Base-by-base conservation (phyloP, 37 sponge, comb jelly and placozoan genomes). In the Crambe crambe region DNA sequence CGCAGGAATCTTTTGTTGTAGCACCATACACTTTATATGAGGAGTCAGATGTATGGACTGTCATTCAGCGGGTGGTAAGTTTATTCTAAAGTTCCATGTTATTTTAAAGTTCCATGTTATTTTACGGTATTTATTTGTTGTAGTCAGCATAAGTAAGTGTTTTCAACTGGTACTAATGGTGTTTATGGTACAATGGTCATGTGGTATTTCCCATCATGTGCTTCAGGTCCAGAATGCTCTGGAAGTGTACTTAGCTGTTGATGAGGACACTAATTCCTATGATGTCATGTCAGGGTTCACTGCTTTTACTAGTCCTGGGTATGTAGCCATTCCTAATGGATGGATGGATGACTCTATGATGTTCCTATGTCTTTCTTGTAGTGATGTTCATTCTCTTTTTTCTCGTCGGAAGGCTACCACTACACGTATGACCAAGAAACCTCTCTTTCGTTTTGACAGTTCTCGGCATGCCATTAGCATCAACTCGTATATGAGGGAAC, bases 391-490 rank as follows among this genome's bases (percentile, higher is more conserved):
- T 2, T 34, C 67, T 6, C 4, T 78, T 31, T 77, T 77, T 36
- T 9, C 80, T 34, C 58, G 36, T 3, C 39, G 60, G 51, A 83
- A 62, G 75, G 27, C 43, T 58, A 9, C 15, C 10, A 29, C 44
- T 6, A 47, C 56, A 0, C 62, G 69, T 9, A 66, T 58, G 69
- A 39, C 62, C n/a, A 86, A 73, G 71, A 81, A 85, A 56, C 81
- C 78, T 20, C 38, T 91, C 43, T 94, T 94, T 80, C 88, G 83
- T 2, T 88, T 94, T 59, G 91, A 94, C 59, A 77, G 76, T 54
- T 94, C 95, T 1, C 78, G 85, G 4, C 89, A 91, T 31, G 91
- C 95, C 57, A 81, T 94, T 47, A 91, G 86, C 40, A 71, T 94
- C 54, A 91, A 54, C 60, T 78, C 86, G 5, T 94, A 94, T 86